A percentile compares a stretch with the other conserved stretches of the same genome.
phyloP scores from a whole-genome alignment of 2,888 invertebrate genomes.

The Tetheella fluctuosa region DNA sequence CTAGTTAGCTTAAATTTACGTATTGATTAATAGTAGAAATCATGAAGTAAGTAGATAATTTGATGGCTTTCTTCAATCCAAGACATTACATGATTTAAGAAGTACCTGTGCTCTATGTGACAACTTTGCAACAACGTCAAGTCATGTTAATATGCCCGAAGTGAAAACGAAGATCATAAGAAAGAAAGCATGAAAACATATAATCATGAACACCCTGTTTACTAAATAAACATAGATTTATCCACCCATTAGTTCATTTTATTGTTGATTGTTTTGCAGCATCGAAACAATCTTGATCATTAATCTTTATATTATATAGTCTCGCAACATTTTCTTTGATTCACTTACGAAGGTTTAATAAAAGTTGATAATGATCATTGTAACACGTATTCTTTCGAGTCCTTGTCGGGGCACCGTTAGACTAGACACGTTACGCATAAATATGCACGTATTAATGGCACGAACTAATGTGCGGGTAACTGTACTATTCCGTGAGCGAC shows the following conservation, averaged over 20 bases:
- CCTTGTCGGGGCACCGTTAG: constrained; percentile 74
- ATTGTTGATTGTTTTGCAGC: constrained; percentile 39
- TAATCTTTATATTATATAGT: constrained; percentile 26
- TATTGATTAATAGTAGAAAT: not conserved
- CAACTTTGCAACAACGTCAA: constrained; percentile 1
- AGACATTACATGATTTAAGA: not conserved
- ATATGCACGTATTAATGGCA: constrained; percentile 78
- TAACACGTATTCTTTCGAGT: constrained; percentile 64
- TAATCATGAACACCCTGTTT: not conserved
- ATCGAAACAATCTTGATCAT: constrained; percentile 32
- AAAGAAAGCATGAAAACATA: constrained; percentile 19
- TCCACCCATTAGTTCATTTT: constrained; percentile 23
- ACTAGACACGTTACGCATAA: constrained; percentile 77
- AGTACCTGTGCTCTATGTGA: not conserved
- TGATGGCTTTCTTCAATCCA: not conserved
- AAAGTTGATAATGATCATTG: constrained; percentile 40
- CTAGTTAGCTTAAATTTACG: not conserved
- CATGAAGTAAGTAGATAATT: not conserved
- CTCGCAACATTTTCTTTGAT: constrained; percentile 38
- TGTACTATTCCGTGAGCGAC: constrained; percentile 68
- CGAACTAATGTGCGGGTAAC: constrained; percentile 73
- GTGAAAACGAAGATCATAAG: constrained; percentile 21
- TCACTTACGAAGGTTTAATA: constrained; percentile 26
- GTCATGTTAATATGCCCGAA: not conserved
- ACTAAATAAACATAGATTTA: constrained; percentile 35